Evolutionary conservation across 1,140 invertebrate species (phyloP).

Genomic region (Saccostrea echinata): DNA sequence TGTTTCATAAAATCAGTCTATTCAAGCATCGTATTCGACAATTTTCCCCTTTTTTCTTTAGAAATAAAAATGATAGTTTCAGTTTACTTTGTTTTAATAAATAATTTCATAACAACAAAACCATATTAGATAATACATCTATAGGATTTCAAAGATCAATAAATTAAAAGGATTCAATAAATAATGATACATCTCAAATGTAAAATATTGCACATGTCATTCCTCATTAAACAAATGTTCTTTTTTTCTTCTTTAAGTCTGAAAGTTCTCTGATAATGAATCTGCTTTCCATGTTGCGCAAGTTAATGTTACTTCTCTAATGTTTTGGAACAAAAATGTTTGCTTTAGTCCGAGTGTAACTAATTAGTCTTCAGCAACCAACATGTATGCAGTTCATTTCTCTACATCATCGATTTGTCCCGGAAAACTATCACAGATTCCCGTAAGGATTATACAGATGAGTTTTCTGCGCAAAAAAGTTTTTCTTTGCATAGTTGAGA

Average conservation of each 20-base stretch:
- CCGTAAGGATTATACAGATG: background rate
- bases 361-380: background rate
- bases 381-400: no score
- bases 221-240: background rate
- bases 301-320: background rate
- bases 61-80: background rate
- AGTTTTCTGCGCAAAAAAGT: background rate
- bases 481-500: background rate
- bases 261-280: background rate
- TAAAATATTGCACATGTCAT: conserved; percentile 20
- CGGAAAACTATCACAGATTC: no score
- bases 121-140: background rate
- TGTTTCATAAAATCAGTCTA: background rate
- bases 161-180: conserved; percentile 17
- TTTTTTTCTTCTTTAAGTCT: background rate
- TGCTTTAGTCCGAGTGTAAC: background rate
- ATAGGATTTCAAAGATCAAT: conserved; percentile 26
- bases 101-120: conserved; percentile 24
- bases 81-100: conserved; percentile 19
- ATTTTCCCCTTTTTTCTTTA: background rate
- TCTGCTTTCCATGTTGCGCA: background rate
- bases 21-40: background rate
- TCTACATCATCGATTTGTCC: no score
- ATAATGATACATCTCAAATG: background rate
- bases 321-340: background rate